Conservation (phyloP, 2,888 invertebrate species). For the Polyommatus iphigenia region DNA sequence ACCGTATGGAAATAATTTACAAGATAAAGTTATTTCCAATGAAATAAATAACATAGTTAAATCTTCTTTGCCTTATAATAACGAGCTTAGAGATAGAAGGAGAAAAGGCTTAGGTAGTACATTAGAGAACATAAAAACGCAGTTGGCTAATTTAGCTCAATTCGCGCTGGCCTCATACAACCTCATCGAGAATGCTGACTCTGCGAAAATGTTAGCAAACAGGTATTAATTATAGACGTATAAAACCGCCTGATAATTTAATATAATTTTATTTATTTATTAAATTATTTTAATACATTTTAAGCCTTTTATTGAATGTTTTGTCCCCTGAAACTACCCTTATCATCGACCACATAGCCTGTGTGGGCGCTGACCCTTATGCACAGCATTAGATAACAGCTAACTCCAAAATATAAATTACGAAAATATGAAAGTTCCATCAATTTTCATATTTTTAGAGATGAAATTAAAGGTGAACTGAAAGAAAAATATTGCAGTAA, state of each 20-base stretch:
- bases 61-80: not conserved
- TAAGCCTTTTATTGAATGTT: not conserved
- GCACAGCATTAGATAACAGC: no score
- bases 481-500: no score
- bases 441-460: no score
- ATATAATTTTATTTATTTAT: not conserved
- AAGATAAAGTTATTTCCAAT: not conserved
- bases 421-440: no score
- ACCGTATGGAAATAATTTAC: not conserved
- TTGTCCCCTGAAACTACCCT: not conserved
- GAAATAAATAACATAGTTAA: not conserved
- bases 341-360: no score
- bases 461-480: no score
- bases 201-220: constrained; percentile 49
- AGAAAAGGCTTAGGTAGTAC: constrained; percentile 26
- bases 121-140: not conserved
- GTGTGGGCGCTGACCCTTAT: no score
- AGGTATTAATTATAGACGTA: constrained; percentile 38
- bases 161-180: constrained; percentile 11
- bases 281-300: not conserved
- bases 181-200: constrained; percentile 7
- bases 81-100: not conserved
- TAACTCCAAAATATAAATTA: no score
- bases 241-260: not conserved
- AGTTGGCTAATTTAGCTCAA: constrained; percentile 20